Evolutionary conservation across 2,888 invertebrate genomes (phyloP).

Genomic region (Apamea monoglypha): DNA sequence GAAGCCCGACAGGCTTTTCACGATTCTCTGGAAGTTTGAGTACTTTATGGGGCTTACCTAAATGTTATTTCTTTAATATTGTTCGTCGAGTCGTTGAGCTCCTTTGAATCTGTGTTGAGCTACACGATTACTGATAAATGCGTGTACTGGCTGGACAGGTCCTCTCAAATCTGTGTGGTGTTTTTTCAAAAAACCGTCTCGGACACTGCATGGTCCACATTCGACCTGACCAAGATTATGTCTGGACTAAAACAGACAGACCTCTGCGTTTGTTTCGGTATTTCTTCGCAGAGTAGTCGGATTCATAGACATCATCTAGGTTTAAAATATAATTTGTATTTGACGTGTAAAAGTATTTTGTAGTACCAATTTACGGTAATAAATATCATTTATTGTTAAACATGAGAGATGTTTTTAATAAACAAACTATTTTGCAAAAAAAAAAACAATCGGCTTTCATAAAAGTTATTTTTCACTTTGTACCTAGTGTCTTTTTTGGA

Average conservation of each 20-base stretch:
- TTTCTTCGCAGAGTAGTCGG: background rate
- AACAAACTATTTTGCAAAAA: no score
- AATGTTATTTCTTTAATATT: background rate
- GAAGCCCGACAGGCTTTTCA: background rate
- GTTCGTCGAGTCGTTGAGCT: background rate
- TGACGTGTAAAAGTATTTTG: background rate
- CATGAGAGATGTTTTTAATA: background rate
- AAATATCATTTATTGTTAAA: no score
- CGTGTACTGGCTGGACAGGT: background rate
- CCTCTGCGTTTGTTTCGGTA: background rate
- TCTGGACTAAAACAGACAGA: background rate
- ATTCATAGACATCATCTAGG: background rate
- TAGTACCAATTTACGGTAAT: background rate
- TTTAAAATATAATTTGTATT: background rate
- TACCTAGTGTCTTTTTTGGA: no score
- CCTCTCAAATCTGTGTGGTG: background rate
- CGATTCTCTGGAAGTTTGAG: background rate
- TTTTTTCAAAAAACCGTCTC: background rate
- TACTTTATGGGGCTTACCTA: background rate
- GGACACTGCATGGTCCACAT: background rate
- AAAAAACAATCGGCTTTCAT: no score
- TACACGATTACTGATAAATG: slow-evolving; percentile 3
- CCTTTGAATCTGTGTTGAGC: background rate
- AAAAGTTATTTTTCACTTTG: no score
- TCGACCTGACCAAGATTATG: background rate